Conservation (phyloP, 2,113 vertebrate genomes). For the Antennarius striatus region DNA sequence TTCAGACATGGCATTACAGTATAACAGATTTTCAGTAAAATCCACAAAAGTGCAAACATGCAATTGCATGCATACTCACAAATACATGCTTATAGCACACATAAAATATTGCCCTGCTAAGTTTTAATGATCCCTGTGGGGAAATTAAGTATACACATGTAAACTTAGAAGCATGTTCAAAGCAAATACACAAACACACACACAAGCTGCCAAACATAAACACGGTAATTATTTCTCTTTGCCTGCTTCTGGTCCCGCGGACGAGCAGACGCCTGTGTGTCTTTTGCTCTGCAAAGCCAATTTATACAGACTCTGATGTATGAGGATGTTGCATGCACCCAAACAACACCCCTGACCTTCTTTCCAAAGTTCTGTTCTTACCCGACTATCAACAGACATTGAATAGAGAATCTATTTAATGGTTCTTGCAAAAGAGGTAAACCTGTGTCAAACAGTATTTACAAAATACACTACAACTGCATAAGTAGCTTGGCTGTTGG, state of each 20-base stretch:
- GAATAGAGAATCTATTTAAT: constrained; percentile 17
- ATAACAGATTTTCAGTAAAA: constrained; percentile 15
- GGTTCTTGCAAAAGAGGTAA: constrained; percentile 2
- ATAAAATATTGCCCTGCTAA: neutral
- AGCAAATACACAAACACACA: constrained; percentile 30
- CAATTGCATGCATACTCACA: neutral
- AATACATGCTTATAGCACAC: neutral
- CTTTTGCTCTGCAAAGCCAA: constrained; percentile 34
- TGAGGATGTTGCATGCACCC: constrained; percentile 50
- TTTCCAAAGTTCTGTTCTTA: constrained; percentile 44
- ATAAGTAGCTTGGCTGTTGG: neutral
- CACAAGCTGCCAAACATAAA: constrained; percentile 22
- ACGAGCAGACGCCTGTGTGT: constrained; percentile 47
- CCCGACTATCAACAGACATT: constrained; percentile 42
- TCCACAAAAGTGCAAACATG: neutral
- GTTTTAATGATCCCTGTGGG: constrained; percentile 49
- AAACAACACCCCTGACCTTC: constrained; percentile 61
- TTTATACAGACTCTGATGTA: constrained; percentile 60
- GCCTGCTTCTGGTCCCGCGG: constrained; percentile 50
- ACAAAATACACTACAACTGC: neutral
- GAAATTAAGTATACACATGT: constrained; percentile 36
- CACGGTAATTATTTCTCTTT: constrained; percentile 33
- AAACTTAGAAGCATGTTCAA: constrained; percentile 36
- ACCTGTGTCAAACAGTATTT: constrained; percentile 13
- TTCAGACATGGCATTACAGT: neutral